phyloP scores from a whole-genome alignment of 2,888 invertebrate species.

The Unio delphinus region DNA sequence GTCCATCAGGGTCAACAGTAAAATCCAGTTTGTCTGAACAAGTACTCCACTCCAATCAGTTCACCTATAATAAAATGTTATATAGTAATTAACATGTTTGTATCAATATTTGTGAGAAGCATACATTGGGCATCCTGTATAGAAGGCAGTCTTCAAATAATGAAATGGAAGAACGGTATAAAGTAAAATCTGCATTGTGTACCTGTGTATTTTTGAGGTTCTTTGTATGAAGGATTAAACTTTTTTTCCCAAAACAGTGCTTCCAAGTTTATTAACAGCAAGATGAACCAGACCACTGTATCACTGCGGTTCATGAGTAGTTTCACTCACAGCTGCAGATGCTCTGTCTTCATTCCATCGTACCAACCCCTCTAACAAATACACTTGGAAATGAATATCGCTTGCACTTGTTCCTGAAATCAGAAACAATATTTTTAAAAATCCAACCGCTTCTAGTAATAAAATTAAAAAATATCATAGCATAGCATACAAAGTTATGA shows the following conservation, averaged over 20 bases:
- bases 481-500: too few species aligned
- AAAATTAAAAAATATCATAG: too few species aligned
- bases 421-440: too few species aligned
- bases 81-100: not conserved
- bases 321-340: conserved; percentile 4
- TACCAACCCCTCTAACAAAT: conserved; percentile 24
- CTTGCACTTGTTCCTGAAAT: conserved; percentile 27
- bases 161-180: not conserved
- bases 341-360: conserved; percentile 34
- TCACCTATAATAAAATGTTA: conserved; percentile 9
- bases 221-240: conserved; percentile 7
- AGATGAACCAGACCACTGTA: conserved; percentile 15
- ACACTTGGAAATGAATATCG: conserved; percentile 34
- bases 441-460: too few species aligned
- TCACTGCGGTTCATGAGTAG: conserved; percentile 2
- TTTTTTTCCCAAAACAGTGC: conserved; percentile 11
- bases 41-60: conserved; percentile 23
- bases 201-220: conserved; percentile 26
- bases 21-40: conserved; percentile 18
- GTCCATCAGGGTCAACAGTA: not conserved
- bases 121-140: not conserved
- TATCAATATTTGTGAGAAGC: not conserved
- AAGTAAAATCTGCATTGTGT: not conserved
- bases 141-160: not conserved
- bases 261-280: conserved; percentile 15